phyloP scores from a whole-genome alignment of 1,140 invertebrate genomes.

The Sitophilus oryzae region DNA sequence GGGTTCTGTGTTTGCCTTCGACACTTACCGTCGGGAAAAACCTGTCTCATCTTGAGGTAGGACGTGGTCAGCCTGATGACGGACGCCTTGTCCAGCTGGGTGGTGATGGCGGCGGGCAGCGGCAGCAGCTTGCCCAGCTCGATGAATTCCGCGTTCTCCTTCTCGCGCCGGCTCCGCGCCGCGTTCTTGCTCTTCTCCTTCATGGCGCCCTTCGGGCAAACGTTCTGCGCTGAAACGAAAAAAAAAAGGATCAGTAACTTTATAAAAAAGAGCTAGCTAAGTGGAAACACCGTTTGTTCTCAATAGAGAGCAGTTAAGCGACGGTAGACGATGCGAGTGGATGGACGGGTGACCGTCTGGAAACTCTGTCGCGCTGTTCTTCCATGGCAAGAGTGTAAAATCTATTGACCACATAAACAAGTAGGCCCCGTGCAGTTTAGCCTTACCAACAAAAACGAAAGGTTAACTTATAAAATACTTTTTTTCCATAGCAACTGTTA shows the following conservation, averaged over 20 bases:
- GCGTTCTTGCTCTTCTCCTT: slow-evolving; percentile 95
- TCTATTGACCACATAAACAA: no score
- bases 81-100: slow-evolving; percentile 88
- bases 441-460: no score
- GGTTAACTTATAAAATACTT: no score
- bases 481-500: no score
- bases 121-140: slow-evolving; percentile 84
- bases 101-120: slow-evolving; percentile 79
- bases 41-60: slow-evolving; percentile 86
- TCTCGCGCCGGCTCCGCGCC: slow-evolving; percentile 79
- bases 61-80: slow-evolving; percentile 86
- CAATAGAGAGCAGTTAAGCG: no score
- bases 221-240: slow-evolving; percentile 30
- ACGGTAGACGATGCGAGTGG: no score
- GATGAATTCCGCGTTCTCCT: slow-evolving; percentile 87
- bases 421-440: no score
- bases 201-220: slow-evolving; percentile 52
- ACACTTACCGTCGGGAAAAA: slow-evolving; percentile 88
- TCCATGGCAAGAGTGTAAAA: no score
- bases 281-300: not conserved
- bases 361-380: no score
- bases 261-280: not conserved
- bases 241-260: not conserved
- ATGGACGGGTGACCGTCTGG: no score
- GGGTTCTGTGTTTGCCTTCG: no score